Evolutionary conservation across 2,113 vertebrate species (phyloP).

Genomic region (Progne subis): DNA sequence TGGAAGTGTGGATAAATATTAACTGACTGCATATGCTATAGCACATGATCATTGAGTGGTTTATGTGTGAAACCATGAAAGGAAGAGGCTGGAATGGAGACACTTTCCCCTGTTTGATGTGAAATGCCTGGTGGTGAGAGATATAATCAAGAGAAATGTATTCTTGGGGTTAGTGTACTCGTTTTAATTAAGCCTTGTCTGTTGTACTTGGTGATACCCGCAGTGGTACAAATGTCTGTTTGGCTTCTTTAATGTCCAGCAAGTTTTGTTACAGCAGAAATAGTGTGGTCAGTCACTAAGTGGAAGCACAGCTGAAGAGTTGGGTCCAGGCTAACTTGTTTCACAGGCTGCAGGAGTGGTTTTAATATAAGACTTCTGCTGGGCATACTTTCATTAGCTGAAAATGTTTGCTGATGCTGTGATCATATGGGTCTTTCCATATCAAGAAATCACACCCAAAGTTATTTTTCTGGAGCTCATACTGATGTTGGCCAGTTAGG

Average conservation of each 20-base stretch:
- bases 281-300: background rate
- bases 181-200: background rate
- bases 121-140: background rate
- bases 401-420: background rate
- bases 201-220: background rate
- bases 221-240: background rate
- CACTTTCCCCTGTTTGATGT: background rate
- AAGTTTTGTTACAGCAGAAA: background rate
- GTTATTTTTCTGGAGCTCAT: background rate
- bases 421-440: background rate
- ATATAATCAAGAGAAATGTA: background rate
- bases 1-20: background rate
- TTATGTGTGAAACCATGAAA: slow-evolving; percentile 1
- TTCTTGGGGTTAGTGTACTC: background rate
- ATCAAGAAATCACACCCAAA: background rate
- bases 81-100: background rate
- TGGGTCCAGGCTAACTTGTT: background rate
- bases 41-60: background rate
- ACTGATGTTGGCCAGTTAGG: background rate
- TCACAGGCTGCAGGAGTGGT: background rate
- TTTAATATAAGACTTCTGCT: background rate
- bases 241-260: background rate
- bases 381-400: background rate
- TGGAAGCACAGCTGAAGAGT: fast-evolving
- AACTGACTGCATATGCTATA: background rate